Percentiles rank a stretch among this genome's conserved stretches.
phyloP scores from a whole-genome alignment of 2,113 vertebrate species.

The Thymallus thymallus region DNA sequence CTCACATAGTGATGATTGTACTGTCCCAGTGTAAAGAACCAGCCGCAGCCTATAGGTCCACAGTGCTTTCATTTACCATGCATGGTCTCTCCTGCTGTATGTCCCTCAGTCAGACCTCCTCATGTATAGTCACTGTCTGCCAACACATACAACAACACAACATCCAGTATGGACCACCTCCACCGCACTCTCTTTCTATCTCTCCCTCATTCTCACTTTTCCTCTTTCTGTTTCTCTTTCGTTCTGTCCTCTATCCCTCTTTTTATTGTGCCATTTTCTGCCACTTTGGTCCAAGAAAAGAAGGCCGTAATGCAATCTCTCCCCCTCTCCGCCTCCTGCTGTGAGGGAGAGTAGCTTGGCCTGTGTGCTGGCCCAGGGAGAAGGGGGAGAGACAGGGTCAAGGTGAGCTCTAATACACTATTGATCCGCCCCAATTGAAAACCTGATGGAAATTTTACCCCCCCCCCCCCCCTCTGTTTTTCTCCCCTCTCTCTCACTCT shows the following conservation, averaged over 20 bases:
- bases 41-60: too few species aligned
- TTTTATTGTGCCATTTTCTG: conserved; percentile 82
- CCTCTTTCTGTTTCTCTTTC: conserved; percentile 42
- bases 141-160: conserved; percentile 40
- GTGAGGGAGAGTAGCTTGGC: conserved; percentile 78
- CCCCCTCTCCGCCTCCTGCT: conserved; percentile 73
- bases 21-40: too few species aligned
- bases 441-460: conserved; percentile 83
- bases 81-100: too few species aligned
- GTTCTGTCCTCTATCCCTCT: conserved; percentile 54
- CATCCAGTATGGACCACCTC: neutral
- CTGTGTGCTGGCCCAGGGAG: conserved; percentile 70
- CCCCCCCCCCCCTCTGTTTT: conserved; percentile 63
- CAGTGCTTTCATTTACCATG: too few species aligned
- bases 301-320: conserved; percentile 76
- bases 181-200: neutral
- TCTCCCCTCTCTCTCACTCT: conserved; percentile 38
- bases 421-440: conserved; percentile 85
- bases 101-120: too few species aligned
- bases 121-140: neutral
- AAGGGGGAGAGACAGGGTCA: conserved; percentile 76
- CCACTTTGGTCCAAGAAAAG: conserved; percentile 76
- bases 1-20: too few species aligned
- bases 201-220: neutral
- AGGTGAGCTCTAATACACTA: conserved; percentile 86